Percentiles rank a stretch among this genome's conserved stretches.
phyloP scores from a whole-genome alignment of 2,888 invertebrate genomes.

The Euzophera pinguis region DNA sequence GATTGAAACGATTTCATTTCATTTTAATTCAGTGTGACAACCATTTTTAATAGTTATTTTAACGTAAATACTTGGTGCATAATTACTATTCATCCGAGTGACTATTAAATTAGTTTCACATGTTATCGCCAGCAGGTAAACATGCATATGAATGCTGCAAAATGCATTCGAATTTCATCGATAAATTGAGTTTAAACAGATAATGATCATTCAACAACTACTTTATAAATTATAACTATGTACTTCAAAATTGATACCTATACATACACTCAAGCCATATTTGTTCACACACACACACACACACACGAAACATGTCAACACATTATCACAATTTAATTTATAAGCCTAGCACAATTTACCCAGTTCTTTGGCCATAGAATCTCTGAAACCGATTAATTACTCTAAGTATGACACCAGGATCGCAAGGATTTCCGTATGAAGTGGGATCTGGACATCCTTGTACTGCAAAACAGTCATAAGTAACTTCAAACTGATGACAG shows the following conservation, averaged over 20 bases:
- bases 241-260: not conserved
- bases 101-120: not conserved
- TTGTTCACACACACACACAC: not conserved
- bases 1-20: too few species aligned
- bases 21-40: too few species aligned
- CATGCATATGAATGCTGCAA: not conserved
- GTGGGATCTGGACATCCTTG: constrained; percentile 68
- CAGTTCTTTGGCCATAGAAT: constrained; percentile 43
- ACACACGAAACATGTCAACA: not conserved
- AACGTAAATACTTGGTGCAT: not conserved
- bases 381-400: constrained; percentile 49
- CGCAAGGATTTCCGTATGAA: constrained; percentile 53
- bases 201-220: not conserved
- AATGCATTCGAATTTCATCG: not conserved
- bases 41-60: not conserved
- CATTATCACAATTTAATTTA: not conserved
- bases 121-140: not conserved
- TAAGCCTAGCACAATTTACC: constrained; percentile 24
- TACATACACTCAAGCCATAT: not conserved
- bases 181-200: not conserved
- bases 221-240: not conserved
- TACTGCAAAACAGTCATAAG: constrained; percentile 48
- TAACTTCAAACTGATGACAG: constrained; percentile 47
- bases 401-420: constrained; percentile 37
- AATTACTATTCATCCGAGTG: not conserved